Conservation (phyloP, 2,113 vertebrate genomes). For the Boleophthalmus pectinirostris region DNA sequence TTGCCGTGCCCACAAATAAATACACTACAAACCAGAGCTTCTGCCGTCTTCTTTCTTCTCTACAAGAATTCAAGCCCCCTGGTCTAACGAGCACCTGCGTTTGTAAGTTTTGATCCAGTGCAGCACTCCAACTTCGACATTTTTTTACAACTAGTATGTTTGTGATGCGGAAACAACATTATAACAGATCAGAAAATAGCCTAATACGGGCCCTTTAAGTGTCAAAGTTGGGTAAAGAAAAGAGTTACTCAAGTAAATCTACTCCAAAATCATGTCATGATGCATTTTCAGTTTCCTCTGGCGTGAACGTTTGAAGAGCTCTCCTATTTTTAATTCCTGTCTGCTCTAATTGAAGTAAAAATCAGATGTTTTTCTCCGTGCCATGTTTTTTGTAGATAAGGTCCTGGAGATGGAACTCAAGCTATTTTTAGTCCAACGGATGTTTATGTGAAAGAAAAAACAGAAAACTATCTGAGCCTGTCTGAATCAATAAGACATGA, state of each 20-base stretch:
- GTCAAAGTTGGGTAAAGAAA: too few species aligned
- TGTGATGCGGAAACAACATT: too few species aligned
- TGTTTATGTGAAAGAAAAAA: conserved; percentile 18
- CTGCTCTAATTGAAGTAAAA: background rate
- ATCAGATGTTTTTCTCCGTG: background rate
- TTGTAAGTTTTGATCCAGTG: too few species aligned
- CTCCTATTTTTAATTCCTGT: conserved; percentile 11
- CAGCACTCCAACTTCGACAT: too few species aligned
- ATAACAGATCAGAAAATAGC: too few species aligned
- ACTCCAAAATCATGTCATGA: background rate
- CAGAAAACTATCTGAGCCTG: background rate
- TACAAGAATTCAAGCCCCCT: too few species aligned
- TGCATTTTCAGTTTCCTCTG: background rate
- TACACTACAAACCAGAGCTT: too few species aligned
- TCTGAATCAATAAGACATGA: conserved; percentile 4
- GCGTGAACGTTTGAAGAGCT: background rate
- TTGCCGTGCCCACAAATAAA: too few species aligned
- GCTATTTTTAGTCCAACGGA: conserved; percentile 20
- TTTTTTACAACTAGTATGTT: too few species aligned
- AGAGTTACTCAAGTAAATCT: background rate
- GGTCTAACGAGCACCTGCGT: too few species aligned
- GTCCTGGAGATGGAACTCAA: conserved; percentile 2
- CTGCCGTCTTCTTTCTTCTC: too few species aligned
- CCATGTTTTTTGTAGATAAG: conserved; percentile 4
- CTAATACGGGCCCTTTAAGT: too few species aligned